Conservation (phyloP, 2,797 vertebrate genomes). For the Percopsis omiscomaycus region DNA sequence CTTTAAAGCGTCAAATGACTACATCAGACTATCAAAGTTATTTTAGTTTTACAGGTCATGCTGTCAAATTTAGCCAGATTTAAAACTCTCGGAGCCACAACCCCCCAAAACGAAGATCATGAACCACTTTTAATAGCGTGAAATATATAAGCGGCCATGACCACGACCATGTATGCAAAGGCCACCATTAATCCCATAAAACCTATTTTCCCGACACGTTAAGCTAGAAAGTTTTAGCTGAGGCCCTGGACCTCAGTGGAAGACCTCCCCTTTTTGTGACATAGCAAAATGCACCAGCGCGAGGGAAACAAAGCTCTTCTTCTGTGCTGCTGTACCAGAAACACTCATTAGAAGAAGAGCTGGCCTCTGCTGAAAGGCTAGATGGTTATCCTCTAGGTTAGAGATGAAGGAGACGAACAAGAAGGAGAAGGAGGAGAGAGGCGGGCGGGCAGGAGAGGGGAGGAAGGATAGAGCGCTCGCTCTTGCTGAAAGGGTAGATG, state of each 20-base stretch:
- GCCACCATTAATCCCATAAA: too few relatives aligned
- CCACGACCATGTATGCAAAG: too few relatives aligned
- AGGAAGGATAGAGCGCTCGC: constrained; percentile 55
- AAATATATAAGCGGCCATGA: too few relatives aligned
- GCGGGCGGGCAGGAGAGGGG: constrained; percentile 31
- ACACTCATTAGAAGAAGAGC: constrained; percentile 62
- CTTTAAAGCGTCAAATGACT: too few relatives aligned
- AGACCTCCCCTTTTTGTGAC: not conserved
- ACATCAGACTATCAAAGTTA: too few relatives aligned
- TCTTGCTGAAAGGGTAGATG: constrained; percentile 67
- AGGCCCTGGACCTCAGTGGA: constrained; percentile 22
- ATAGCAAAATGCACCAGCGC: constrained; percentile 21
- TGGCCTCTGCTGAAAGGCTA: constrained; percentile 64
- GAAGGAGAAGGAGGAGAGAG: constrained; percentile 26
- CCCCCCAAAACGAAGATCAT: not conserved
- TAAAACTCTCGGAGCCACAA: not conserved
- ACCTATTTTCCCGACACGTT: constrained; percentile 15
- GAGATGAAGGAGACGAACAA: constrained; percentile 39
- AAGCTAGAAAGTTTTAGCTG: constrained; percentile 27
- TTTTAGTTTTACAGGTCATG: too few relatives aligned
- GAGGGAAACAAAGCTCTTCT: constrained; percentile 52
- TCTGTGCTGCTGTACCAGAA: constrained; percentile 56
- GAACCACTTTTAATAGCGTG: not conserved
- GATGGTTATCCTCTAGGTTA: constrained; percentile 63
- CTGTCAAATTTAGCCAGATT: too few relatives aligned